phyloP scores from a whole-genome alignment of 2,888 invertebrate species.

The Phorcus lineatus region DNA sequence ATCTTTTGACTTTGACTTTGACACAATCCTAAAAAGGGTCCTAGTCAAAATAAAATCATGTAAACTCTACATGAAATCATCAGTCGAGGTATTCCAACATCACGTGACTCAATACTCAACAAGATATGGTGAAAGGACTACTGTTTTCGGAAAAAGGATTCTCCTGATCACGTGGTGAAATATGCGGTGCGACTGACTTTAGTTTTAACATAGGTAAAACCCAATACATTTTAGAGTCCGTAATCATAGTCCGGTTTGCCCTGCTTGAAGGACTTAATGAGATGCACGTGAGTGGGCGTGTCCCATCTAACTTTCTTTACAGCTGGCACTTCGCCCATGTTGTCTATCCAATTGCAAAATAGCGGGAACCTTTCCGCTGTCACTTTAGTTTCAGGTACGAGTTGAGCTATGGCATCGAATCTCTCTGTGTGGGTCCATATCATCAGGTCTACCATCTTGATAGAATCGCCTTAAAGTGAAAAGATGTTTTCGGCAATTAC shows the following conservation, averaged over 20 bases:
- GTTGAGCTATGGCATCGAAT: neutral
- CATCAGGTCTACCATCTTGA: constrained; percentile 40
- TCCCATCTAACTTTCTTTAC: constrained; percentile 38
- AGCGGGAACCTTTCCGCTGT: constrained; percentile 31
- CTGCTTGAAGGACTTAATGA: neutral
- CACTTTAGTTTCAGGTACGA: constrained; percentile 10
- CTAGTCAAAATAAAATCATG: too few species aligned
- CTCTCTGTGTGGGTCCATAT: constrained; percentile 48
- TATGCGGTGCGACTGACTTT: too few species aligned
- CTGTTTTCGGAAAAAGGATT: too few species aligned
- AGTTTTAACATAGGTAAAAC: too few species aligned
- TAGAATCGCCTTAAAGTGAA: constrained; percentile 37
- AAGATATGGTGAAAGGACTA: too few species aligned
- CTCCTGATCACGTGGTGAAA: too few species aligned
- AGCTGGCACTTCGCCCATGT: constrained; percentile 39
- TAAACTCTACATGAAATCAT: too few species aligned
- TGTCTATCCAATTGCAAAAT: constrained; percentile 37
- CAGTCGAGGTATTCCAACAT: too few species aligned
- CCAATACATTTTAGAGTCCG: constrained; percentile 1
- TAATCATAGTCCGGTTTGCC: constrained; percentile 33
- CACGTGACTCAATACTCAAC: too few species aligned
- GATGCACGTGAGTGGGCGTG: neutral
- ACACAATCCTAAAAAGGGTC: too few species aligned
- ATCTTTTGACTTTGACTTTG: too few species aligned
- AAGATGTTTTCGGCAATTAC: neutral